A percentile compares a stretch with the other conserved stretches of the same genome.
phyloP scores from a whole-genome alignment of 2,113 vertebrate genomes.

The Syngnathus typhle region DNA sequence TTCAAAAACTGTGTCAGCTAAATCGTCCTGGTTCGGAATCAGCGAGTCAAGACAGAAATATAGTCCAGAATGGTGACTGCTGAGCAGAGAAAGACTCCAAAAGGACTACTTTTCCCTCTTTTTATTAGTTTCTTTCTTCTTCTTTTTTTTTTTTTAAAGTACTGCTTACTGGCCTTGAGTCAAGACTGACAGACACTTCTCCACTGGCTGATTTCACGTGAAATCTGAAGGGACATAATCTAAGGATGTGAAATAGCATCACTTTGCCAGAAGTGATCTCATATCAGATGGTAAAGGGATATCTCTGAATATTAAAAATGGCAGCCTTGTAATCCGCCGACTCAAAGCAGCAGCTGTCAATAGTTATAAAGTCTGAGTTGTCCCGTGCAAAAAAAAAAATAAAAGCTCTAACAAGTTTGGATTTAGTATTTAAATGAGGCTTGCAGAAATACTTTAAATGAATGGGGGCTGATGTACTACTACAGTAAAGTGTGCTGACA shows the following conservation, averaged over 20 bases:
- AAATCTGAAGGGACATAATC: conserved; percentile 7
- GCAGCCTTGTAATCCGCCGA: conserved; percentile 11
- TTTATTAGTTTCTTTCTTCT: conserved; percentile 22
- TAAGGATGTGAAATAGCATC: conserved; percentile 3
- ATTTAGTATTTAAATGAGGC: neutral
- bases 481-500: neutral
- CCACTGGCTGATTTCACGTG: conserved; percentile 12
- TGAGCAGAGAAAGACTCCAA: neutral
- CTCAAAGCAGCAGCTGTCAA: conserved; percentile 9
- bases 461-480: neutral
- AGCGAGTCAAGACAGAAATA: conserved; percentile 10
- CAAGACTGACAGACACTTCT: neutral
- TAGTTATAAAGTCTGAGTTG: conserved; percentile 12
- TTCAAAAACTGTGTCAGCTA: conserved; percentile 16
- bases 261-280: conserved; percentile 3
- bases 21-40: conserved; percentile 27
- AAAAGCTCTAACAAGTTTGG: conserved; percentile 1
- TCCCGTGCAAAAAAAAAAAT: neutral
- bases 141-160: neutral
- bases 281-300: conserved; percentile 6
- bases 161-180: conserved; percentile 15
- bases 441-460: conserved; percentile 4
- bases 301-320: conserved; percentile 11
- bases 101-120: conserved; percentile 14
- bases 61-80: neutral